phyloP scores from a whole-genome alignment of 1,140 invertebrate genomes.

The Dermatophagoides farinae region DNA sequence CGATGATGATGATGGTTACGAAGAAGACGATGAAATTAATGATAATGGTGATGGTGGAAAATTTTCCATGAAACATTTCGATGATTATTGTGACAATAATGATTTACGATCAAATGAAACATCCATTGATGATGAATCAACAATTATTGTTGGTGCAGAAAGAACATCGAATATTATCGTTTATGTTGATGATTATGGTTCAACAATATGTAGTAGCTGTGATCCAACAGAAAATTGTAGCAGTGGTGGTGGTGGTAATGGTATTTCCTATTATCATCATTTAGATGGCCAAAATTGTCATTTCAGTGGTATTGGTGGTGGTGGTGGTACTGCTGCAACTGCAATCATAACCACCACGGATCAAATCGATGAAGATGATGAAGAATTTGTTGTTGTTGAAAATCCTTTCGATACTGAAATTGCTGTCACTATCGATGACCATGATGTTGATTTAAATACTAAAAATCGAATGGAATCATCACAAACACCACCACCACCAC shows the following conservation, averaged over 20 bases:
- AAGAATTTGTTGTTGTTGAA: background rate
- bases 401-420: too few species aligned
- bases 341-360: background rate
- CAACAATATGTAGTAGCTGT: background rate
- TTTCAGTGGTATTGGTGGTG: background rate
- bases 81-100: too few species aligned
- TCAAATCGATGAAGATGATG: background rate
- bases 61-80: background rate
- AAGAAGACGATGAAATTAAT: too few species aligned
- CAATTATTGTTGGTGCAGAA: background rate
- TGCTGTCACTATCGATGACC: background rate
- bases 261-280: too few species aligned
- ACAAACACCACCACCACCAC: too few species aligned
- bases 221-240: background rate
- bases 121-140: background rate
- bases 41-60: too few species aligned
- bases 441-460: background rate
- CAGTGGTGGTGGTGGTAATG: background rate
- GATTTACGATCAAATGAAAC: too few species aligned
- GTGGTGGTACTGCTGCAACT: background rate
- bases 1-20: background rate
- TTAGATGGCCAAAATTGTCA: background rate
- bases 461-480: too few species aligned
- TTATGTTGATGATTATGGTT: constrained; percentile 1
- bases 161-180: background rate